Evolutionary conservation across 1,140 invertebrate species (phyloP), one percentile per base, ranked within the genome.

Genomic region (Lepidurus arcticus): DNA sequence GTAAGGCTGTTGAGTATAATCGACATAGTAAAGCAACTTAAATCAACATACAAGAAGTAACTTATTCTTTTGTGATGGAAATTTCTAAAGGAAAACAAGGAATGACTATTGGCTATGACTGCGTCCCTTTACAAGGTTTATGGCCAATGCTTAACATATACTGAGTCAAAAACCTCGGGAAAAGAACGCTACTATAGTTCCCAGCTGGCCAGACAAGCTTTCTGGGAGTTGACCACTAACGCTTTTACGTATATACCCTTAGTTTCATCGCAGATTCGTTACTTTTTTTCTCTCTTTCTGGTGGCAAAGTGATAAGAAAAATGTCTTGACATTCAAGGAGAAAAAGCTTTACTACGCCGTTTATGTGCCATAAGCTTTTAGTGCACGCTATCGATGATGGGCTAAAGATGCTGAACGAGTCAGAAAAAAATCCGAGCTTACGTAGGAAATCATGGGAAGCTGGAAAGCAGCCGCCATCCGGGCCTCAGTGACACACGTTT

Each of bases 401-500:
- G 34, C 34, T 75, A 16, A 13, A 75, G 74, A 75, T 11, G 24
- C 65, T 11, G 21, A 75, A 75, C 7, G n/a, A 75, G 43, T 42
- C 21, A 16, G 13, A 24, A 76, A 76, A 76, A 44, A 10, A 76
- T 7, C 44, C 53, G 16, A 47, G 87, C 90, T 90, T 83, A 90
- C 90, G 81, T 91, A 90, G 10, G 89, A 90, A 43, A 91, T 89
- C 86, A 91, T 90, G 0, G 90, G 89, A 42, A 98, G 86, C 85
- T 98, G 97, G 84, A 98, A 96, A n/a, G 95, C 92, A 0, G 95
- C 93, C 0, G 97, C 96, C 90, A 98, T 94, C 77, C 91, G 90
- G 0, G 93, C 96, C 85, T 98, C 97, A 84, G 97, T 94, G 1
- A 95, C 89, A 84, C 96, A 98, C 0, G 94, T 96, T 85, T 97